Evolutionary conservation across 1,140 invertebrate species (phyloP).

Genomic region (Macrosteles quadrilineatus): DNA sequence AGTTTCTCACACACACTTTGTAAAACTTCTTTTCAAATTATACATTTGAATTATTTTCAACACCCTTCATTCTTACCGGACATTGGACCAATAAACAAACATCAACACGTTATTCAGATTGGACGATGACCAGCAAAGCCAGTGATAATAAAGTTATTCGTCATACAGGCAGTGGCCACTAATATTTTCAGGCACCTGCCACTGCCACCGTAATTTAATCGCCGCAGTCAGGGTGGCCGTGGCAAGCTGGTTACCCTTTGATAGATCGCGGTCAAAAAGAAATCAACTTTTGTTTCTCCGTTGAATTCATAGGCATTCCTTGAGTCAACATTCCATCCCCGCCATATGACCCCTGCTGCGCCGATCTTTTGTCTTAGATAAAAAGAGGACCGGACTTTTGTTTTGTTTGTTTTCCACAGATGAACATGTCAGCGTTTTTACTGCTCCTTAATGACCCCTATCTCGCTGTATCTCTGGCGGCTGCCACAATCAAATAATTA

Average conservation of each 20-base stretch:
- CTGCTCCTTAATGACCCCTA: background rate
- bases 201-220: conserved; percentile 22
- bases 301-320: too few species aligned
- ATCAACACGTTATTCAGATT: too few species aligned
- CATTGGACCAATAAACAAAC: too few species aligned
- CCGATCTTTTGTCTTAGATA: background rate
- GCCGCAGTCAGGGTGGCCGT: conserved; percentile 12
- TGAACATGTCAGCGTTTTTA: conserved; percentile 5
- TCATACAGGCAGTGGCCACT: too few species aligned
- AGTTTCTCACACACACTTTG: too few species aligned
- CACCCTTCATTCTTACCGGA: too few species aligned
- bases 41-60: too few species aligned
- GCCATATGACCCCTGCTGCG: background rate
- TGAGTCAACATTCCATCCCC: background rate
- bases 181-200: conserved; percentile 16
- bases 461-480: background rate
- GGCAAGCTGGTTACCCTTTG: too few species aligned
- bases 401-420: conserved; percentile 5
- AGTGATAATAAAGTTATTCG: too few species aligned
- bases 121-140: too few species aligned
- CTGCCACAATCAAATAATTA: conserved; percentile 6
- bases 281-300: background rate
- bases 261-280: conserved; percentile 1
- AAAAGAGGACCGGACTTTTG: background rate
- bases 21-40: too few species aligned